phyloP scores from a whole-genome alignment of 2,113 vertebrate species.

The Carassius gibelio region DNA sequence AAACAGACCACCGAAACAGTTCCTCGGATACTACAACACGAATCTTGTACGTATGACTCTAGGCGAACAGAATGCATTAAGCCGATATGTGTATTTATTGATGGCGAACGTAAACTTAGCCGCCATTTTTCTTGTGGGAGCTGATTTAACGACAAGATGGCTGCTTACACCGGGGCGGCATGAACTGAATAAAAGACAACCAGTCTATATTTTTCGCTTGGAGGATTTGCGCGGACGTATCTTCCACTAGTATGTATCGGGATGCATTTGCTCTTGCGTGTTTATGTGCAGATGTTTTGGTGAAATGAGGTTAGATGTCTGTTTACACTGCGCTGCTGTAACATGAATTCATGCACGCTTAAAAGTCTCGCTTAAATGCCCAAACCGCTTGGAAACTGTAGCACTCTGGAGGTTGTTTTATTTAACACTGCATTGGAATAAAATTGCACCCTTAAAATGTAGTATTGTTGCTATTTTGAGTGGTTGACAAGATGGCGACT shows the following conservation, averaged over 20 bases:
- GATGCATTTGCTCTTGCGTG: not conserved
- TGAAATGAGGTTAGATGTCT: not conserved
- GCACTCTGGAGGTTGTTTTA: not conserved
- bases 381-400: slow-evolving; percentile 5
- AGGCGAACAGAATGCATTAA: slow-evolving; percentile 10
- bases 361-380: not conserved
- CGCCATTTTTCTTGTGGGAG: slow-evolving; percentile 83
- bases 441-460: not conserved
- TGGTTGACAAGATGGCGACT: slow-evolving; percentile 84
- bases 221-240: not conserved
- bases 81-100: slow-evolving; percentile 66
- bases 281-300: not conserved
- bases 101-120: slow-evolving; percentile 66
- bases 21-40: slow-evolving; percentile 66
- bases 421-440: not conserved
- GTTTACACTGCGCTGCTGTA: not conserved
- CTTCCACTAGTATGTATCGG: not conserved
- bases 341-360: not conserved
- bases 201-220: not conserved
- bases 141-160: slow-evolving; percentile 78
- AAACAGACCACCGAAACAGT: slow-evolving; percentile 61
- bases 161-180: slow-evolving; percentile 76
- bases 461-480: slow-evolving; percentile 44
- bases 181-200: slow-evolving; percentile 43
- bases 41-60: slow-evolving; percentile 65